Evolutionary conservation across 2,888 invertebrate species (phyloP).

Genomic region (Microctonus brassicae): DNA sequence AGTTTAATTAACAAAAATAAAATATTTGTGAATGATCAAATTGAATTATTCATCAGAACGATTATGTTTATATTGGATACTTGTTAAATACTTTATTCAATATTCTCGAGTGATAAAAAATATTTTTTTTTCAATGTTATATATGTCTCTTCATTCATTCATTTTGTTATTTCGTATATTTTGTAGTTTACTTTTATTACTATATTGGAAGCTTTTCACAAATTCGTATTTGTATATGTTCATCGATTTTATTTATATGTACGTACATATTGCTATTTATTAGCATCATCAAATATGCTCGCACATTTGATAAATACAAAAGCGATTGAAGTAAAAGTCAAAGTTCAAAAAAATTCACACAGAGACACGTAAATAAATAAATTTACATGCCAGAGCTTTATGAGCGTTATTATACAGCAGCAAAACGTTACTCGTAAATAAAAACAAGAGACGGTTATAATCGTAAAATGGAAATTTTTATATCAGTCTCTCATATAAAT

Average conservation of each 20-base stretch:
- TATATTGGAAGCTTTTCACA: background rate
- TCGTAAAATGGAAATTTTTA: background rate
- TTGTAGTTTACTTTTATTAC: background rate
- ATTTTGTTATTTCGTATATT: background rate
- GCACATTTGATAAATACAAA: background rate
- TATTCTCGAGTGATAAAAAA: background rate
- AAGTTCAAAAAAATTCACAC: background rate
- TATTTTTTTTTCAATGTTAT: background rate
- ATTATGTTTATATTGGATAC: background rate
- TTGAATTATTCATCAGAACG: background rate
- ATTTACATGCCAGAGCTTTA: background rate
- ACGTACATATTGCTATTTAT: background rate
- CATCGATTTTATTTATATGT: background rate
- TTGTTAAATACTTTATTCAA: background rate
- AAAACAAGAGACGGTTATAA: conserved; percentile 1
- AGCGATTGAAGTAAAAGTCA: background rate
- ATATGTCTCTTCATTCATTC: background rate
- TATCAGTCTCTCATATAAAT: background rate
- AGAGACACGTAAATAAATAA: background rate
- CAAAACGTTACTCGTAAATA: background rate
- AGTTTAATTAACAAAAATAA: background rate
- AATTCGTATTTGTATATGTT: too few relatives aligned
- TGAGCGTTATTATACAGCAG: background rate
- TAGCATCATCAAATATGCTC: background rate
- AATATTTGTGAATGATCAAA: background rate